Percentiles rank a stretch among this genome's conserved stretches.
These are phyloP conservation scores for Seira musarum DNA, from an alignment of 2,888 invertebrate species.

Conservation along the genomic window DNA sequence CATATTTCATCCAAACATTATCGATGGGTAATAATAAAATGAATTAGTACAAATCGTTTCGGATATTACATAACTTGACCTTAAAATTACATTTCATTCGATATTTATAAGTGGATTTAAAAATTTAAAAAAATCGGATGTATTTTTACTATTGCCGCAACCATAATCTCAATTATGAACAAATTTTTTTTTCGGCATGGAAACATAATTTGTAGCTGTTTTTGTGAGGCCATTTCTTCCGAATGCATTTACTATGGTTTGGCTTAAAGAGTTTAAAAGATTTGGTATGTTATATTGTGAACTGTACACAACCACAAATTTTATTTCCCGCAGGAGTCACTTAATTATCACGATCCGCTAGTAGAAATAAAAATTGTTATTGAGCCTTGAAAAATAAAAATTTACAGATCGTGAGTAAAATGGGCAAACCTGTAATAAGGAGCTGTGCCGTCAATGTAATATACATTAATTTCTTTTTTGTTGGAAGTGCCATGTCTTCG, in stretches of 20 bases:
- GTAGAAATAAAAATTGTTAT: constrained; percentile 52
- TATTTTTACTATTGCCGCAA: too few relatives aligned
- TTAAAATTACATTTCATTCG: too few relatives aligned
- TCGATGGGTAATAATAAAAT: background rate
- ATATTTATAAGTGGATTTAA: too few relatives aligned
- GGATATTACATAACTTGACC: too few relatives aligned
- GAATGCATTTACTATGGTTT: too few relatives aligned
- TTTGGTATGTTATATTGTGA: background rate
- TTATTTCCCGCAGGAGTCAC: constrained; percentile 41
- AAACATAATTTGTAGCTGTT: too few relatives aligned
- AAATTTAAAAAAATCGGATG: too few relatives aligned
- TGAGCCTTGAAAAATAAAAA: constrained; percentile 45
- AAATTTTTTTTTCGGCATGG: too few relatives aligned
- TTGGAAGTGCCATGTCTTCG: constrained; percentile 28
- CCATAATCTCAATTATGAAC: too few relatives aligned
- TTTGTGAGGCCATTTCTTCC: too few relatives aligned
- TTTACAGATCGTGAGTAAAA: constrained; percentile 49
- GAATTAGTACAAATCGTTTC: too few relatives aligned
- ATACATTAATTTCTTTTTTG: constrained; percentile 16
- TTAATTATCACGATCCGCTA: constrained; percentile 58
- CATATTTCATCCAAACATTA: background rate
- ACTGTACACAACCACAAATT: background rate
- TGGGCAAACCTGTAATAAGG: constrained; percentile 44
- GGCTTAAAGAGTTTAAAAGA: too few relatives aligned
- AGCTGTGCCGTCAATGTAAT: constrained; percentile 21